Evolutionary conservation across 2,888 invertebrate species (phyloP), one percentile per base, ranked within the genome.

Genomic region (Stenodema calcarata): DNA sequence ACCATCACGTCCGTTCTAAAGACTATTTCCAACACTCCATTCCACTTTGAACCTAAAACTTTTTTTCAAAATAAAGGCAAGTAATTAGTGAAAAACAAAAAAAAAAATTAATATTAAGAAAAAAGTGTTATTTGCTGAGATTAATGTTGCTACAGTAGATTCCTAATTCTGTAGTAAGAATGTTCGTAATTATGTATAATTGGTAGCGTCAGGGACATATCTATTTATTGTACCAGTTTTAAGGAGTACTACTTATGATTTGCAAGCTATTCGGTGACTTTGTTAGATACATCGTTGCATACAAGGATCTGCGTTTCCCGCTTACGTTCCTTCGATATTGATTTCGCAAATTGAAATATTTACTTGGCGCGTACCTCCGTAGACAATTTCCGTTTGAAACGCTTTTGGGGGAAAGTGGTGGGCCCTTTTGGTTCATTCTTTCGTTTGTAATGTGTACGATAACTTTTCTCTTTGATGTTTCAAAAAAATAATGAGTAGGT

Each of bases 1-100:
- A 84, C 84, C 84, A 75, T 84, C 84, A 84, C 84, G 84, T 84
- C 84, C 84, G 84, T 84, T 84, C 73, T 70, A 75, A 84, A 84
- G 84, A 84, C 84, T 84, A 84, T 47, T 73, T 84, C 84, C 73
- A 84, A 84, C 84, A 73, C 70, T 84, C 84, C 84, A 73, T 84
- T 82, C 62, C 82, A 82, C 42, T 82, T 82, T 82, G 69, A 62
- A 82, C 82, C 42, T 82, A 47, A 50, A n/a, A n/a, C n/a, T 2
- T 23, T 82, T 47, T 82, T 82, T 82, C 82, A 23, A 78, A 44
- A 78, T 44, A 78, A 78, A 23, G 44, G 78, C 78, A 78, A 78
- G 44, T 78, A 44, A 78, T 78, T 78, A 78, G 78, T 41, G 78
- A 44, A 30, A 76, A n/a, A n/a, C n/a, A n/a, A n/a, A n/a, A n/a